Conservation (phyloP, 2,888 invertebrate genomes). For the Caenorhabditis macrosperma region DNA sequence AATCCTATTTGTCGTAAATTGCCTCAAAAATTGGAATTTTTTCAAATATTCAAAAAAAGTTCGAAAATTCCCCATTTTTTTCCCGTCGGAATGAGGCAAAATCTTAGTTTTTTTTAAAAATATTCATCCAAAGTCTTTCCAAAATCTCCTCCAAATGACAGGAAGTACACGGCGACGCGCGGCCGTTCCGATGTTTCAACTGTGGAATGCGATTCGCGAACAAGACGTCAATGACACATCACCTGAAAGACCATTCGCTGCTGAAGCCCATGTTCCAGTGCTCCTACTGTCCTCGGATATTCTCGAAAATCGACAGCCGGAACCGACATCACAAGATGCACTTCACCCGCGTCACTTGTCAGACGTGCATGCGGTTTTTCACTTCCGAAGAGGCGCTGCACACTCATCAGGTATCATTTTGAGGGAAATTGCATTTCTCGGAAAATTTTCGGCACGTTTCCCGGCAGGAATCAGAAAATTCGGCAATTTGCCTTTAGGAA, state of each 20-base stretch:
- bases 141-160: not conserved
- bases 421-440: not conserved
- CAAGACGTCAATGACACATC: constrained; percentile 55
- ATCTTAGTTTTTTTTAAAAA: not conserved
- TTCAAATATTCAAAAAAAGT: not conserved
- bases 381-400: constrained; percentile 33
- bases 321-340: constrained; percentile 48
- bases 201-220: constrained; percentile 59
- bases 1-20: too few relatives aligned
- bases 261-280: constrained; percentile 38
- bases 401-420: constrained; percentile 42
- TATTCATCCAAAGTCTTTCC: not conserved
- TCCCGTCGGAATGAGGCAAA: too few relatives aligned
- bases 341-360: constrained; percentile 26
- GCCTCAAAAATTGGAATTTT: not conserved
- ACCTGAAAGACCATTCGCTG: constrained; percentile 54
- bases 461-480: too few relatives aligned
- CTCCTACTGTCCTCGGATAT: constrained; percentile 38
- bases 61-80: not conserved
- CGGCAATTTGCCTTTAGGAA: too few relatives aligned
- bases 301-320: constrained; percentile 34
- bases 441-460: too few relatives aligned
- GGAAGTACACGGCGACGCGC: constrained; percentile 49
- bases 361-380: constrained; percentile 41
- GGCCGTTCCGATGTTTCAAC: constrained; percentile 54